Evolutionary conservation across 1,140 invertebrate species (phyloP).

Genomic region (Stegodyphus mimosarum): DNA sequence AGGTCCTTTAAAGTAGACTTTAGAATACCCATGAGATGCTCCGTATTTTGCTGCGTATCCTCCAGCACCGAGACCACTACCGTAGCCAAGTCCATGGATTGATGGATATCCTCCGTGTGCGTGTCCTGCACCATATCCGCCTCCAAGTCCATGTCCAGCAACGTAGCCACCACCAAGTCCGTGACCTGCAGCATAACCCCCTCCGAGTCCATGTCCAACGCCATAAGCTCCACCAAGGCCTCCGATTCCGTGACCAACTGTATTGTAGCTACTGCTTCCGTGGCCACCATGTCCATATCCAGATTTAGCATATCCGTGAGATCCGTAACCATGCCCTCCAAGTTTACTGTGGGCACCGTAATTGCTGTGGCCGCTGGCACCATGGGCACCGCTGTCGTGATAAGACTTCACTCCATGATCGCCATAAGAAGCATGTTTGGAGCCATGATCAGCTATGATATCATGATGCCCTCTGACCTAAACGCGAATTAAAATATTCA

Average conservation of each 20-base stretch:
- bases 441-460: conserved; percentile 39
- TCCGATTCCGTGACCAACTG: not conserved
- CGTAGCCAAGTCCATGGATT: not conserved
- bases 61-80: not conserved
- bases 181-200: not conserved
- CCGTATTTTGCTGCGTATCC: not conserved
- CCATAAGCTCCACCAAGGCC: not conserved
- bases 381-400: conserved; percentile 43
- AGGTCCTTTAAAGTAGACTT: conserved; percentile 51
- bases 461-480: conserved; percentile 47
- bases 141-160: not conserved
- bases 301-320: conserved; percentile 12
- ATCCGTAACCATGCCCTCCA: conserved; percentile 27
- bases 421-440: conserved; percentile 12
- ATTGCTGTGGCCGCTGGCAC: conserved; percentile 18
- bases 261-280: not conserved
- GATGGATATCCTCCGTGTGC: not conserved
- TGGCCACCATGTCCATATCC: conserved; percentile 20
- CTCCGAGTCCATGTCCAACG: conserved; percentile 3
- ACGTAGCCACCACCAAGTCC: not conserved
- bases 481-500: not conserved
- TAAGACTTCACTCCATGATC: conserved; percentile 40
- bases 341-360: conserved; percentile 43
- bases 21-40: conserved; percentile 34
- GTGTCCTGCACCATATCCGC: not conserved